These are phyloP conservation scores for Callitettix versicolor DNA, from an alignment of 1,140 invertebrate genomes.

Conservation along the genomic window DNA sequence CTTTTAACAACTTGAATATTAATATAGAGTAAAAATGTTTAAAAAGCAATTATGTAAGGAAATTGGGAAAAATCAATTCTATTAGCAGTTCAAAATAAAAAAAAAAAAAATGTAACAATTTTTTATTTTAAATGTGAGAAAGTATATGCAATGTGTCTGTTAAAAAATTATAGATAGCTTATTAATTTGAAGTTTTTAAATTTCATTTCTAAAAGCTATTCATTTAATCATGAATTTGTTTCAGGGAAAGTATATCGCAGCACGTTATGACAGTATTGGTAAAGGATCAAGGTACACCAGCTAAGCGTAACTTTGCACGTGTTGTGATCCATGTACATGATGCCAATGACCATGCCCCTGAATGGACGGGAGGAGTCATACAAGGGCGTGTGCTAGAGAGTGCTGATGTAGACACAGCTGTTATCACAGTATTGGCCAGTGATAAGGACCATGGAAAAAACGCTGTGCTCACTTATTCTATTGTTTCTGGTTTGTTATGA, in stretches of 20 bases:
- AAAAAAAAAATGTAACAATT: not conserved
- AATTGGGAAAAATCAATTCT: not conserved
- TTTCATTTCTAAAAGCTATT: too few species aligned
- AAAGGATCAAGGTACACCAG: slow-evolving; percentile 76
- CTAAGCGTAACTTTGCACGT: slow-evolving; percentile 73
- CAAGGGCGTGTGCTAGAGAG: slow-evolving; percentile 68
- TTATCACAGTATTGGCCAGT: slow-evolving; percentile 61
- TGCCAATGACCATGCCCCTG: slow-evolving; percentile 81
- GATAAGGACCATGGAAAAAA: slow-evolving; percentile 76
- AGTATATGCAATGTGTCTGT: too few species aligned
- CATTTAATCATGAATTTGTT: too few species aligned
- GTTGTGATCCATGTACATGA: slow-evolving; percentile 73
- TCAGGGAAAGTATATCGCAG: slow-evolving; percentile 61
- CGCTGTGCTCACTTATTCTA: slow-evolving; percentile 66
- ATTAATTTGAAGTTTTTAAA: slow-evolving; percentile 15
- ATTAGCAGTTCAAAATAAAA: not conserved
- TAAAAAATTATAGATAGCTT: slow-evolving; percentile 6
- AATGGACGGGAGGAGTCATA: slow-evolving; percentile 62
- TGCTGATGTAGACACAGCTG: slow-evolving; percentile 55
- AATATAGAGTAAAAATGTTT: too few species aligned
- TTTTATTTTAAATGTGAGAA: not conserved
- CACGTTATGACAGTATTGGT: slow-evolving; percentile 85
- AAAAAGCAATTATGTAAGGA: too few species aligned
- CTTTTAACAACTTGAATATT: too few species aligned
- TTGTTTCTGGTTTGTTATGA: slow-evolving; percentile 69